phyloP scores from a whole-genome alignment of 2,113 vertebrate genomes.

The Mirounga angustirostris region DNA sequence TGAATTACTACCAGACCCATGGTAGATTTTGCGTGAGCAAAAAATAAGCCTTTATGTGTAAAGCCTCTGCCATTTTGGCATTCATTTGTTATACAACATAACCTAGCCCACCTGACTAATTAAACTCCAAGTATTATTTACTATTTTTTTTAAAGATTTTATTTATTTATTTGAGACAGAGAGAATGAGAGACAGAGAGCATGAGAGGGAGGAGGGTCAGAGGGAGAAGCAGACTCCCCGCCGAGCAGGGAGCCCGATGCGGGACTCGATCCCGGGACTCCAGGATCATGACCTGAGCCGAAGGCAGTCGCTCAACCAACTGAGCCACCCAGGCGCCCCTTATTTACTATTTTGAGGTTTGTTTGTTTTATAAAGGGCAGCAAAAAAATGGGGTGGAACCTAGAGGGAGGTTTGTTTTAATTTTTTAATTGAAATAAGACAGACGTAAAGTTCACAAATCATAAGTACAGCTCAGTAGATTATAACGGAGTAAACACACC shows the following conservation, averaged over 20 bases:
- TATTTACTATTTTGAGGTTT: neutral
- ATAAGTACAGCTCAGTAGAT: neutral
- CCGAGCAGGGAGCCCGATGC: too few relatives aligned
- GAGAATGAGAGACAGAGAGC: too few relatives aligned
- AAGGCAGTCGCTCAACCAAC: too few relatives aligned
- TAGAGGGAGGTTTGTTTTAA: neutral
- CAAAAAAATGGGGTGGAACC: neutral
- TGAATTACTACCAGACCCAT: neutral
- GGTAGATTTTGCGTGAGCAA: neutral
- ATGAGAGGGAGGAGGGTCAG: too few relatives aligned
- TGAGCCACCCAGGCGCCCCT: too few relatives aligned
- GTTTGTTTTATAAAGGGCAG: constrained; percentile 17
- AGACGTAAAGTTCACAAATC: neutral
- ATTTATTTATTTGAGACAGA: too few relatives aligned
- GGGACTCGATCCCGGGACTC: too few relatives aligned
- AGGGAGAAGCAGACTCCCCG: too few relatives aligned
- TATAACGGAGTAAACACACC: neutral
- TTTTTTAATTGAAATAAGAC: constrained; percentile 4
- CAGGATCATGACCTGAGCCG: too few relatives aligned
- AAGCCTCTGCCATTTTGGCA: neutral
- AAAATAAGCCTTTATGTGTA: neutral
- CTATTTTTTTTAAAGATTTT: neutral
- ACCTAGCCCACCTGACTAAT: neutral
- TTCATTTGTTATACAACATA: neutral
- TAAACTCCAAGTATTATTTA: constrained; percentile 1